Evolutionary conservation across 2,113 vertebrate genomes (phyloP), one percentile per base, ranked within the genome.

Genomic region (Daboia siamensis): DNA sequence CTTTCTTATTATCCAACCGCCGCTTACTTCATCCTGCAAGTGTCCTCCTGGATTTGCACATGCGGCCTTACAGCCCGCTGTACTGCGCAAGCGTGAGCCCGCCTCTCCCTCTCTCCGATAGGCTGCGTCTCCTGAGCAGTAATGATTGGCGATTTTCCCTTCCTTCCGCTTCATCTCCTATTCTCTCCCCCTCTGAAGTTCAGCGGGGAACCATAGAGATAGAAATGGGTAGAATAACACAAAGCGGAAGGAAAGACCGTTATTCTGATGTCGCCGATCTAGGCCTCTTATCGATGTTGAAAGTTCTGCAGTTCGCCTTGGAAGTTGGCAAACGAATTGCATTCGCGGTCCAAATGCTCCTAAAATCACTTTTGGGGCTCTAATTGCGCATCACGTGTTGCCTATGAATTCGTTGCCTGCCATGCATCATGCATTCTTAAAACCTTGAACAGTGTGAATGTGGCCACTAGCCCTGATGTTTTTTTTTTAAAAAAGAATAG

Each of bases 11-110:
- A 39, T 80, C 74, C 33, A 80, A 80, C 3, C 5, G 17, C 26
- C 93, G 97, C 95, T 33, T 93, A 95, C 94, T 97, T 97, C 95
- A 96, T 97, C 4, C 10, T 44, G 90, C 26, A 89, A 54, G 9
- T 86, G 39, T 88, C 88, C 56, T 9, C 39, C 5, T 88, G 12
- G 0, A 1, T 52, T 7, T 29, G 89, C 94, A 92, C 91, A 94
- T 95, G 94, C 69, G 86, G 2, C 2, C 1, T 1, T 1, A 3
- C 1, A 2, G 20, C 9, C 52, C 51, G 10, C 23, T 39, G 4
- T 4, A 24, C 86, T 21, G 86, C 12, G 86, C 86, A 29, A 26
- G 52, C 84, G 90, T 57, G n/a, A 90, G 90, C 51, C 87, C 85
- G 80, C 91, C 93, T 52, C 33, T 90, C 86, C 56, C 87, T 88